phyloP scores from a whole-genome alignment of 1,140 invertebrate species.

The Whitmania pigra region DNA sequence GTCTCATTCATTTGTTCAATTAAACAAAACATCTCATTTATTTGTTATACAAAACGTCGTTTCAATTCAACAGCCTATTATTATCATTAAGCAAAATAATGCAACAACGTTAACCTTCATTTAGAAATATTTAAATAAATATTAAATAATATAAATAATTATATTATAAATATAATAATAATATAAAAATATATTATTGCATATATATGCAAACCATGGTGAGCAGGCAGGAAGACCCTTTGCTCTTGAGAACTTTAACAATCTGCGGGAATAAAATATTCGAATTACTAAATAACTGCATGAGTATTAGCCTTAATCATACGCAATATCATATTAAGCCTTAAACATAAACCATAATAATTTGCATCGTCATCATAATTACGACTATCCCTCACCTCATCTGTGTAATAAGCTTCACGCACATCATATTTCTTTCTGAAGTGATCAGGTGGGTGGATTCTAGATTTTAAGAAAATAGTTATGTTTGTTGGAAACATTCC shows the following conservation, averaged over 20 bases:
- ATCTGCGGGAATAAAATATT: conserved; percentile 43
- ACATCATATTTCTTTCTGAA: conserved; percentile 67
- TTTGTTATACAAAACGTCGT: not conserved
- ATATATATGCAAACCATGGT: conserved; percentile 48
- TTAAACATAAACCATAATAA: too few relatives aligned
- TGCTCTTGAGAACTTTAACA: conserved; percentile 42
- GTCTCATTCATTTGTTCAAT: not conserved
- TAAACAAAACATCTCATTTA: too few relatives aligned
- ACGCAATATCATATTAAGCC: not conserved
- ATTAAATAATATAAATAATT: too few relatives aligned
- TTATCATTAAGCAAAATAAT: conserved; percentile 12
- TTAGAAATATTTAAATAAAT: conserved; percentile 14
- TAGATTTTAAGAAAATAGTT: conserved; percentile 20
- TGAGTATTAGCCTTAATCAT: too few relatives aligned
- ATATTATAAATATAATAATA: too few relatives aligned
- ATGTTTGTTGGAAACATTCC: conserved; percentile 33
- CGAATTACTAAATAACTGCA: conserved; percentile 11
- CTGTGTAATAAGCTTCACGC: conserved; percentile 65
- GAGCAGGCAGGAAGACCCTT: conserved; percentile 46
- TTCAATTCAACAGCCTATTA: not conserved
- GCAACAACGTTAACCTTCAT: conserved; percentile 7
- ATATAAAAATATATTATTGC: too few relatives aligned
- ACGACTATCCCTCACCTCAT: conserved; percentile 52
- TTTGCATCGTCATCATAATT: not conserved
- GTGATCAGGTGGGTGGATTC: conserved; percentile 49